Evolutionary conservation across 2,113 vertebrate species (phyloP), one percentile per base, ranked within the genome.

Genomic region (Tretioscincus oriximinensis): DNA sequence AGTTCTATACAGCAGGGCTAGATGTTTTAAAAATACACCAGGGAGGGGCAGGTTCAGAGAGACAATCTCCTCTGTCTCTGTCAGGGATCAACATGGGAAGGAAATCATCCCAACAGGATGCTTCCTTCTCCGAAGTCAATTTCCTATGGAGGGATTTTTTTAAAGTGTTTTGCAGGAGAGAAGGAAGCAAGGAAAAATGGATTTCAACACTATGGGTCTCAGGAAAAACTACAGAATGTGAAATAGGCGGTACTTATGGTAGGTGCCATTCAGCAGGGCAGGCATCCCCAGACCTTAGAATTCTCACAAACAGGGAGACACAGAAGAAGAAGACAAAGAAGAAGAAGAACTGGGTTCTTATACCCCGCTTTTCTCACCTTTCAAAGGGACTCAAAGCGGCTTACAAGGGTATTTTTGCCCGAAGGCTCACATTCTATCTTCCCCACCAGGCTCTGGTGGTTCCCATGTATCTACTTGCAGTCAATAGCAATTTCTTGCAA

Each of bases 41-140:
- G 11, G 22, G 41, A 70, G 41, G 7, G 41, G 41, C 1, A 41
- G 18, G 7, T 24, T 21, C 21, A 22, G 22, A 11, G 35, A 24
- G 22, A 26, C 47, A n/a, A n/a, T 20, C 5, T 2, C 51, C 12
- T 16, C 26, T 65, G 21, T 28, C 24, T 77, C 54, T 70, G 66
- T 66, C 51, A 60, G 49, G 16, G 4, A 60, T 41, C 16, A n/a
- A 24, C 67, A 21, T 45, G 31, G 73, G 76, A 54, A 58, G 54
- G 77, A 71, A 71, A n/a, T 54, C 24, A 28, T 16, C 54, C 45
- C 54, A 49, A 69, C 66, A 75, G 80, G 80, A 76, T 35, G 65
- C 66, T 82, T 82, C 80, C 80, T 66, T 76, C 69, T 63, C 35
- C 65, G 14, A 63, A 81, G 51, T 70, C 31, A 9, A n/a, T 61